phyloP scores from a whole-genome alignment of 2,113 vertebrate species.

The Mus musculus region GRCm39 chr16:40114501-40115000 shows the following conservation, averaged over 20 bases:
- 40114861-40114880: conserved; percentile 21
- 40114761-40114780: background rate
- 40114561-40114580: background rate
- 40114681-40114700: background rate
- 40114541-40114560: background rate
- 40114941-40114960: conserved; percentile 82
- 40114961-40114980: conserved; percentile 83
- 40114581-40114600: background rate
- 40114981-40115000: conserved; percentile 78
- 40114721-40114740: background rate
- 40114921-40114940: conserved; percentile 78
- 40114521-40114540: background rate
- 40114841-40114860: conserved; percentile 29
- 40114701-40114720: background rate
- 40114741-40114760: background rate
- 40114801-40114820: background rate
- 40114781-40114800: background rate
- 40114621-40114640: background rate
- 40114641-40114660: background rate
- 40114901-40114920: conserved; percentile 81
- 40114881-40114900: conserved; percentile 68
- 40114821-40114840: background rate
- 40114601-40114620: background rate
- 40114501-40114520: background rate
- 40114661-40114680: background rate